Conservation (phyloP, 2,888 invertebrate genomes). For the Himalopsyche tibetana region DNA sequence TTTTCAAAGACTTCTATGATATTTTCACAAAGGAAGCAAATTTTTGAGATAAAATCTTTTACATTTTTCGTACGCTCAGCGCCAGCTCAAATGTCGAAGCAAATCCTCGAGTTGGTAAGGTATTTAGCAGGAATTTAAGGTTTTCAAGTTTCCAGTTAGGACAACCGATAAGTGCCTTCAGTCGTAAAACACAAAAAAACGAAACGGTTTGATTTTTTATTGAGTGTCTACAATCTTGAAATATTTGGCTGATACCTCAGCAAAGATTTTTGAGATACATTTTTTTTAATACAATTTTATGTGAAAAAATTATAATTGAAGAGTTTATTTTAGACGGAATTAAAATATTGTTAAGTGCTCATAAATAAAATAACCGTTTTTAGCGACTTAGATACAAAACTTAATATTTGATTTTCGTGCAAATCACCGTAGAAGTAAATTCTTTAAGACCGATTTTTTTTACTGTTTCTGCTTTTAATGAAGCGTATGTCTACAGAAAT, state of each 20-base stretch:
- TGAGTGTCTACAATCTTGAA: constrained; percentile 25
- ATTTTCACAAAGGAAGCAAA: constrained; percentile 22
- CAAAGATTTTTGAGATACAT: not conserved
- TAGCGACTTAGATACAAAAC: no score
- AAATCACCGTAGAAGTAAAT: no score
- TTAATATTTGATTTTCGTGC: no score
- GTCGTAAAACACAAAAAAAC: not conserved
- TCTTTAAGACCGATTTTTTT: no score
- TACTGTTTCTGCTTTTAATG: no score
- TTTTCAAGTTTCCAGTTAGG: constrained; percentile 27
- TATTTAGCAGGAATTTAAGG: constrained; percentile 49
- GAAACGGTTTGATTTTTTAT: constrained; percentile 5
- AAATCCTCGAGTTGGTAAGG: constrained; percentile 43
- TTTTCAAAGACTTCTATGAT: constrained; percentile 15
- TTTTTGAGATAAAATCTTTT: constrained; percentile 45
- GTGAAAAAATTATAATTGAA: not conserved
- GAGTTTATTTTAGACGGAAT: not conserved
- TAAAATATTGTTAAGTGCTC: not conserved
- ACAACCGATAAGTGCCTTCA: constrained; percentile 42
- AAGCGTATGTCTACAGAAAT: no score
- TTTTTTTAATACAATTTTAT: not conserved
- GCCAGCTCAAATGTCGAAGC: constrained; percentile 41
- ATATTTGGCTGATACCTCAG: not conserved
- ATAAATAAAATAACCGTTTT: no score
- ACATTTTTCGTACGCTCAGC: constrained; percentile 39